phyloP scores from a whole-genome alignment of 2,113 vertebrate genomes.

The Myocastor coypus region DNA sequence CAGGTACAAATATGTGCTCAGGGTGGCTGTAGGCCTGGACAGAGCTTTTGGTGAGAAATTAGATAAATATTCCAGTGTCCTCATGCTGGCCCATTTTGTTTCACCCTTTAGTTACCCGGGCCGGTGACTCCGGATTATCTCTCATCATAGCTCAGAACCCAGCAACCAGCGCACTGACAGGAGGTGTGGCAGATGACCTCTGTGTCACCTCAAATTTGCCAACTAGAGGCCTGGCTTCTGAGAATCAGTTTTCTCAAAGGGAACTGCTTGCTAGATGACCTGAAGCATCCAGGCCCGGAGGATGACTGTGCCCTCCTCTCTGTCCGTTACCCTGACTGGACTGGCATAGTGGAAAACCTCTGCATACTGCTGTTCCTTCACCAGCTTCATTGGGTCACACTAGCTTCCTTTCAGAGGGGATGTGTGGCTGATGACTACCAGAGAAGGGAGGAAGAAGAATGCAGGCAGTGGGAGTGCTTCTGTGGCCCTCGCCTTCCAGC shows the following conservation, averaged over 20 bases:
- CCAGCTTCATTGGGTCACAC: neutral
- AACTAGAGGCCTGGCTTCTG: neutral
- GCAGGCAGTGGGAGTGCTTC: neutral
- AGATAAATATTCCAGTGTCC: neutral
- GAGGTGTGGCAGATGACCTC: neutral
- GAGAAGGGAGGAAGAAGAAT: neutral
- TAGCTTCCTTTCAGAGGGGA: conserved; percentile 19
- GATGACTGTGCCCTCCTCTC: neutral
- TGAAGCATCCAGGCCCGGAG: neutral
- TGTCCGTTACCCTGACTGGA: neutral
- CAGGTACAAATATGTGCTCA: conserved; percentile 31
- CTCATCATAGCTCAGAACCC: neutral
- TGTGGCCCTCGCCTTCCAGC: neutral
- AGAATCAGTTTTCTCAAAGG: conserved; percentile 25
- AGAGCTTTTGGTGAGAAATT: conserved; percentile 61
- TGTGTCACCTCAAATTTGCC: conserved; percentile 46
- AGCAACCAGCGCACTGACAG: neutral
- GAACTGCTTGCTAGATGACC: neutral
- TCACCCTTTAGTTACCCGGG: conserved; percentile 19
- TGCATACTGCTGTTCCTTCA: neutral
- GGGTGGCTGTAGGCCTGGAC: conserved; percentile 50
- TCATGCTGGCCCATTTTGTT: conserved; percentile 20
- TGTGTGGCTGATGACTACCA: neutral
- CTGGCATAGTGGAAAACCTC: neutral
- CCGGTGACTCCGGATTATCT: conserved; percentile 3